Base-by-base conservation (phyloP, 2,888 invertebrate species). In the Cantharis nigra region DNA sequence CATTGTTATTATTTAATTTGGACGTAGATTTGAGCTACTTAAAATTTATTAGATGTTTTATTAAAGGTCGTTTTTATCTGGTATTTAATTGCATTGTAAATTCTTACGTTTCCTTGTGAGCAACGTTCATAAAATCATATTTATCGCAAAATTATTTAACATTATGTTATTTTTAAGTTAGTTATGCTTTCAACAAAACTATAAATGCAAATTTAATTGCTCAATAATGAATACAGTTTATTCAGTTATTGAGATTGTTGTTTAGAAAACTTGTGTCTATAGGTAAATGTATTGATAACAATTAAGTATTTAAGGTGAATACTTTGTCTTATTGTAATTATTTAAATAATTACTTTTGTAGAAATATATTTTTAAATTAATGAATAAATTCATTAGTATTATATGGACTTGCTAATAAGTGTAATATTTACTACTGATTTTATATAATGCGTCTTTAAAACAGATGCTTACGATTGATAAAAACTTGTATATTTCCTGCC, bases 401-500 rank as follows among this genome's bases (percentile, higher is more conserved):
- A 67, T 67, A 67, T 67, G 65, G 65, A 67, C 23, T 67, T 67
- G 65, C 65, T 67, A 67, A 67, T 67, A 67, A 67, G 26, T 67
- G 65, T 67, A 67, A 23, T 67, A 30, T 30, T 10, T 30, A 67
- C 65, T 67, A 67, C 65, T 67, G 65, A 67, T 67, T 67, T 67
- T 67, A 23, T 67, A 67, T 26, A 75, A 67, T 75, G 23, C 71
- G 71, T 63, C 23, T 65, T 70, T 70, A 71, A 9, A 69, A 72
- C 72, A 76, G 71, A 72, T 76, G 76, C 65, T 67, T 69, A 18
- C 63, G 20, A 28, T 23, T 62, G 82, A 81, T 81, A 82, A 82
- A 82, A 82, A 82, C 80, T 78, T 79, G 82, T 80, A 81, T 75
- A 75, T 75, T 75, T 75, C 75, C 75, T 75, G 82, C 81, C 81